phyloP scores from a whole-genome alignment of 2,888 invertebrate genomes.

The Rotaria magnacalcarata region DNA sequence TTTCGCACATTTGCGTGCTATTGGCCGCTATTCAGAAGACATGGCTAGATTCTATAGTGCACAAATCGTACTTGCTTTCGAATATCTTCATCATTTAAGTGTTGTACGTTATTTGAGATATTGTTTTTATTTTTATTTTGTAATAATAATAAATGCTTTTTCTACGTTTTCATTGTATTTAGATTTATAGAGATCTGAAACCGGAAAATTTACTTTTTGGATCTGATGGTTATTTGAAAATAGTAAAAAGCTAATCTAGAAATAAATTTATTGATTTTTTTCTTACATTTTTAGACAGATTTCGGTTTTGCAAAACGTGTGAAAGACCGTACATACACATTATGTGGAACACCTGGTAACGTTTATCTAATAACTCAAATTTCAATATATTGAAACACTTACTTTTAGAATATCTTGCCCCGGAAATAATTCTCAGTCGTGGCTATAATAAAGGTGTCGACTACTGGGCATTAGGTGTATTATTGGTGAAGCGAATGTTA shows the following conservation, averaged over 20 bases:
- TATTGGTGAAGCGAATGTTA: slow-evolving; percentile 50
- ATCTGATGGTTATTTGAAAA: slow-evolving; percentile 42
- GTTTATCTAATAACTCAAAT: no score
- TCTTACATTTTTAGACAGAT: slow-evolving; percentile 30
- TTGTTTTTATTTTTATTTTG: not conserved
- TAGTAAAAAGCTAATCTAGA: not conserved
- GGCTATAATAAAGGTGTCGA: slow-evolving; percentile 46
- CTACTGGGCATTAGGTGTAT: slow-evolving; percentile 46
- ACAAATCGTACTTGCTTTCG: slow-evolving; percentile 45
- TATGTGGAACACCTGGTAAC: slow-evolving; percentile 44
- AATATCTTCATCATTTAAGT: slow-evolving; percentile 44
- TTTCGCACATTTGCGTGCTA: slow-evolving; percentile 44
- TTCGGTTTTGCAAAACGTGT: slow-evolving; percentile 46
- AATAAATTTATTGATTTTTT: no score
- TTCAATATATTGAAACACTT: not conserved
- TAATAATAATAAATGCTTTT: not conserved
- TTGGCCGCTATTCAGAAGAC: slow-evolving; percentile 45
- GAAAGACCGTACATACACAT: slow-evolving; percentile 46
- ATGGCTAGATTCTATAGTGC: slow-evolving; percentile 42
- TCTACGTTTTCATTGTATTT: not conserved
- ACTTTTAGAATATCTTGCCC: slow-evolving; percentile 43
- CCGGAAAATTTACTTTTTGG: slow-evolving; percentile 46
- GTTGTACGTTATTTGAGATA: not conserved
- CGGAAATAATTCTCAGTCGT: slow-evolving; percentile 45
- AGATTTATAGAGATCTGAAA: slow-evolving; percentile 43